phyloP scores from a whole-genome alignment of 1,140 invertebrate genomes.

The Drosophila takahashii region DNA sequence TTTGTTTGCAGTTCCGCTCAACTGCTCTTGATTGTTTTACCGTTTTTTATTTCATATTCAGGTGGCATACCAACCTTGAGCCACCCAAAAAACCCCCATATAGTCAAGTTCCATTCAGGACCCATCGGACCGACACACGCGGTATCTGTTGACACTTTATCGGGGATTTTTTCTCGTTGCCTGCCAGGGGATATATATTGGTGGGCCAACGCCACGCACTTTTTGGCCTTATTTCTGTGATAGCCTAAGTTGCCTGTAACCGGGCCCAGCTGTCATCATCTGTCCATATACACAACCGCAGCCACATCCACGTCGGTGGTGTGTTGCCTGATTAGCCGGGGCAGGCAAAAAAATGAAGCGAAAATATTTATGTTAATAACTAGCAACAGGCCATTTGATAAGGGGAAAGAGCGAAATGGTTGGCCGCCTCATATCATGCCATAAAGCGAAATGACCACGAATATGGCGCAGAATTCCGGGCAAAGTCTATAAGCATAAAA shows the following conservation, averaged over 20 bases:
- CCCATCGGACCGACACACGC: constrained; percentile 14
- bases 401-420: constrained; percentile 5
- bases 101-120: constrained; percentile 5
- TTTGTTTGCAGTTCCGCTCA: constrained; percentile 15
- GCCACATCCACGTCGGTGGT: constrained; percentile 39
- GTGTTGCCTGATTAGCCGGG: constrained; percentile 53
- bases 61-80: not conserved
- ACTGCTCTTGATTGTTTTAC: constrained; percentile 21
- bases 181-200: constrained; percentile 1
- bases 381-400: constrained; percentile 47
- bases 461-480: constrained; percentile 30
- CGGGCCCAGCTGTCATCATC: constrained; percentile 69
- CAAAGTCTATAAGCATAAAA: constrained; percentile 34
- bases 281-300: not conserved
- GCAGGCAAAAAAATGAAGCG: constrained; percentile 40
- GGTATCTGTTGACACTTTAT: constrained; percentile 48
- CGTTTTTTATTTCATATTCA: constrained; percentile 1
- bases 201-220: constrained; percentile 26
- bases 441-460: constrained; percentile 45
- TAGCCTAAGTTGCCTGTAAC: constrained; percentile 72
- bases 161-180: constrained; percentile 10
- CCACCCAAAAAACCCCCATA: constrained; percentile 7
- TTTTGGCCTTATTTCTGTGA: constrained; percentile 40
- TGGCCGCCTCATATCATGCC: constrained; percentile 29
- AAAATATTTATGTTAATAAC: constrained; percentile 73